These are phyloP conservation scores for Metopolophium dirhodum DNA, from an alignment of 1,140 invertebrate species.

Conservation along the genomic window DNA sequence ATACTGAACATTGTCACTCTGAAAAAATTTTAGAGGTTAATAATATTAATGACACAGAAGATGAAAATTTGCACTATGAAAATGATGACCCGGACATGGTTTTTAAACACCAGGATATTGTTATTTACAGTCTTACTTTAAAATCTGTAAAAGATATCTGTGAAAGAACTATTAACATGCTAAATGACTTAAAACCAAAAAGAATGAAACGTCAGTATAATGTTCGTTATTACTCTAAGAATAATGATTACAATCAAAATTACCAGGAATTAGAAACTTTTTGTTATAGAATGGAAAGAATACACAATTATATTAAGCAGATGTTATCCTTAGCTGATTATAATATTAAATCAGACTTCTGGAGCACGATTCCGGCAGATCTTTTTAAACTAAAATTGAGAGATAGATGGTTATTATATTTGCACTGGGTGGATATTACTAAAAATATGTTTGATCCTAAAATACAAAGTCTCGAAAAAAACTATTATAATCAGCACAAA, in stretches of 20 bases:
- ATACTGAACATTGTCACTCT: neutral
- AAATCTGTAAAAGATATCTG: neutral
- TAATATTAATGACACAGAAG: neutral
- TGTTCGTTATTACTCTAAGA: neutral
- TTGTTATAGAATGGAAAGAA: neutral
- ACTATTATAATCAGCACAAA: neutral
- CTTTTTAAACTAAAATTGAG: neutral
- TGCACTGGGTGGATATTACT: neutral
- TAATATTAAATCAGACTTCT: neutral
- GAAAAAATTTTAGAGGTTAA: neutral
- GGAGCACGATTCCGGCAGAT: neutral
- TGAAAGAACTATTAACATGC: neutral
- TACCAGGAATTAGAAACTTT: neutral
- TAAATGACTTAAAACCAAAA: neutral
- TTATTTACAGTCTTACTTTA: conserved; percentile 16
- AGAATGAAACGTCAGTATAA: neutral
- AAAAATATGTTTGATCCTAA: neutral
- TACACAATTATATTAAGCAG: neutral
- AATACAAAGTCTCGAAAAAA: neutral
- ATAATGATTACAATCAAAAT: neutral
- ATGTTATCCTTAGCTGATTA: neutral
- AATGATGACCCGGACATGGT: neutral
- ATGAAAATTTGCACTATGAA: neutral
- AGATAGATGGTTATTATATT: conserved; percentile 33
- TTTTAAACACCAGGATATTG: neutral